phyloP scores from a whole-genome alignment of 2,888 invertebrate species.

The Synanthedon andrenaeformis region DNA sequence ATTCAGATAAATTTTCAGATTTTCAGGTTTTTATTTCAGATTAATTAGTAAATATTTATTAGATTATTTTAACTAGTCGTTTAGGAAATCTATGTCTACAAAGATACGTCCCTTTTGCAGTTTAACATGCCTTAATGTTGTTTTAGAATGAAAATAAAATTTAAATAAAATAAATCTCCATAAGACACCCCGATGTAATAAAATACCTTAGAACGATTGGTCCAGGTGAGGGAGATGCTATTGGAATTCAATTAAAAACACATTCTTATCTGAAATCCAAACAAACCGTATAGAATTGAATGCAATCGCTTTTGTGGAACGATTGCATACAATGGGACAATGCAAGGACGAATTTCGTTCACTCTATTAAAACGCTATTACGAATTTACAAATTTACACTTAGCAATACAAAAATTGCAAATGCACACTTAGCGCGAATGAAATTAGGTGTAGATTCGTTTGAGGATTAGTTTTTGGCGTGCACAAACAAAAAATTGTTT shows the following conservation, averaged over 20 bases:
- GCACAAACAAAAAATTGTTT: conserved; percentile 9
- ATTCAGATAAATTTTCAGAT: too few relatives aligned
- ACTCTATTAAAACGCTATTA: conserved; percentile 61
- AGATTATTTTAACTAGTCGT: too few relatives aligned
- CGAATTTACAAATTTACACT: conserved; percentile 12
- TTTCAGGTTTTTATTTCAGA: too few relatives aligned
- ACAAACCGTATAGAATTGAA: conserved; percentile 27
- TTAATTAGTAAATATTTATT: too few relatives aligned
- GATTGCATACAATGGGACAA: conserved; percentile 54
- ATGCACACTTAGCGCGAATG: conserved; percentile 6
- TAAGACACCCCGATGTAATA: background rate
- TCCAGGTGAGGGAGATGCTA: conserved; percentile 23
- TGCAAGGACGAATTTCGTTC: conserved; percentile 62
- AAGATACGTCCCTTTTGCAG: too few relatives aligned
- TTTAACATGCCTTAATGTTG: too few relatives aligned
- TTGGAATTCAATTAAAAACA: conserved; percentile 17
- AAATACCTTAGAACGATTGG: background rate
- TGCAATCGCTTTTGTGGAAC: conserved; percentile 46
- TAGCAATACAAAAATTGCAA: background rate
- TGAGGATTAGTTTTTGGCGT: conserved; percentile 5
- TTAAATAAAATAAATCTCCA: too few relatives aligned
- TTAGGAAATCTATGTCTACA: too few relatives aligned
- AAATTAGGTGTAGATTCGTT: conserved; percentile 7
- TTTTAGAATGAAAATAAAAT: too few relatives aligned
- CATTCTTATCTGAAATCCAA: conserved; percentile 22